Evolutionary conservation across 2,797 vertebrate species (phyloP).

Genomic region (Serranus cabrilla): DNA sequence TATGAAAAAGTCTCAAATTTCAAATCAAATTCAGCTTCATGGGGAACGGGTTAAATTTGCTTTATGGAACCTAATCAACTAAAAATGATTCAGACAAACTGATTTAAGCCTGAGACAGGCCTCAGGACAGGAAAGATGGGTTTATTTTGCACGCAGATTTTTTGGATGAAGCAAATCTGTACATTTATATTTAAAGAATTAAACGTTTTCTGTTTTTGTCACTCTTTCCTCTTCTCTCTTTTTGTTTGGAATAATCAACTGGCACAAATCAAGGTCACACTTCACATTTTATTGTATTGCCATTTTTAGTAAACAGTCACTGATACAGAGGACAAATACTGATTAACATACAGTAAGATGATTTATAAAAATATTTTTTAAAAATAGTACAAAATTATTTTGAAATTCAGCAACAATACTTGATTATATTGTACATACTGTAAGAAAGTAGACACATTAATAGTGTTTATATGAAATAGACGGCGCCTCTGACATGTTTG

Average conservation of each 20-base stretch:
- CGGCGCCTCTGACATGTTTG: constrained; percentile 15
- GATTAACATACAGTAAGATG: constrained; percentile 62
- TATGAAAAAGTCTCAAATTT: too few species aligned
- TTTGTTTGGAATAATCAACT: not conserved
- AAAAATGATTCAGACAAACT: too few species aligned
- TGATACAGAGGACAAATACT: constrained; percentile 35
- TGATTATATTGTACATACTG: constrained; percentile 55
- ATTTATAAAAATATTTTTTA: constrained; percentile 75
- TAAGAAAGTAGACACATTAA: constrained; percentile 34
- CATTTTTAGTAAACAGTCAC: constrained; percentile 58
- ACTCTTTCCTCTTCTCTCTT: not conserved
- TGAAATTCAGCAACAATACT: constrained; percentile 38
- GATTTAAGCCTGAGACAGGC: too few species aligned
- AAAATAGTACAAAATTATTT: constrained; percentile 63
- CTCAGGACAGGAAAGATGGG: not conserved
- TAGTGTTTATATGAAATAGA: constrained; percentile 37
- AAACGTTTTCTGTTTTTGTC: constrained; percentile 17
- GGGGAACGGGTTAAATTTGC: too few species aligned
- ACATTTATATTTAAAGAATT: constrained; percentile 56
- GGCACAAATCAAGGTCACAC: constrained; percentile 33
- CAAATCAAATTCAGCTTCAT: not conserved
- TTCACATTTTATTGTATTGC: constrained; percentile 76
- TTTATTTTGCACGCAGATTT: not conserved
- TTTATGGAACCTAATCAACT: too few species aligned
- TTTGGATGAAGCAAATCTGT: constrained; percentile 19